These are phyloP conservation scores for Tillus elongatus DNA, from an alignment of 2,888 invertebrate species.

Conservation along the genomic window DNA sequence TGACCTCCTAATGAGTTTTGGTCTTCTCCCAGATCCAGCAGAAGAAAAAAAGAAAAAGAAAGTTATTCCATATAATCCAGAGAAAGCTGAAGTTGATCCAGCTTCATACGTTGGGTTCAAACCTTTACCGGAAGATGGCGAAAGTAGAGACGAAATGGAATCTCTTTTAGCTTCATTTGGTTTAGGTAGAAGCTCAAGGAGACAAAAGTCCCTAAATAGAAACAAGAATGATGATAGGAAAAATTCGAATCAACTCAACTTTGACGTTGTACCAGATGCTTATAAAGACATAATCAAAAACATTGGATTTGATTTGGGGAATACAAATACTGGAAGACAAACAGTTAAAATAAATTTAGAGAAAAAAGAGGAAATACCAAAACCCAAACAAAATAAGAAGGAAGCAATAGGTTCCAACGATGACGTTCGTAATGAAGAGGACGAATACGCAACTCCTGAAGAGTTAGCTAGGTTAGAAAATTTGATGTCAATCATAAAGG, in stretches of 20 bases:
- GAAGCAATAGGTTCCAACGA: not conserved
- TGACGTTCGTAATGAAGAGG: not conserved
- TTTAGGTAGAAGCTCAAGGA: constrained; percentile 28
- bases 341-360: not conserved
- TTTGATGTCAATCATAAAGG: constrained; percentile 43
- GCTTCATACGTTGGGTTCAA: constrained; percentile 39
- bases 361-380: not conserved
- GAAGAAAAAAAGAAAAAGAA: constrained; percentile 12
- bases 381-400: not conserved
- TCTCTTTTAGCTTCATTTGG: constrained; percentile 37
- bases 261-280: constrained; percentile 37
- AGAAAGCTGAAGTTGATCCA: constrained; percentile 31
- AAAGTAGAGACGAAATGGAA: constrained; percentile 36
- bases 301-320: constrained; percentile 30
- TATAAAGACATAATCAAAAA: constrained; percentile 34
- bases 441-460: constrained; percentile 39
- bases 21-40: constrained; percentile 36
- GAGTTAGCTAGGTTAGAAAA: constrained; percentile 45
- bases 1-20: constrained; percentile 42
- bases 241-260: no score
- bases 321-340: not conserved
- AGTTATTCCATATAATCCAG: constrained; percentile 22
- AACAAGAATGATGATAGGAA: constrained; percentile 15
- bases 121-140: constrained; percentile 36
- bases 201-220: constrained; percentile 22